A percentile compares a stretch with the other conserved stretches of the same genome.
These are phyloP conservation scores for Drosophila kikkawai DNA, from an alignment of 1,140 invertebrate genomes.

Conservation along the genomic window DNA sequence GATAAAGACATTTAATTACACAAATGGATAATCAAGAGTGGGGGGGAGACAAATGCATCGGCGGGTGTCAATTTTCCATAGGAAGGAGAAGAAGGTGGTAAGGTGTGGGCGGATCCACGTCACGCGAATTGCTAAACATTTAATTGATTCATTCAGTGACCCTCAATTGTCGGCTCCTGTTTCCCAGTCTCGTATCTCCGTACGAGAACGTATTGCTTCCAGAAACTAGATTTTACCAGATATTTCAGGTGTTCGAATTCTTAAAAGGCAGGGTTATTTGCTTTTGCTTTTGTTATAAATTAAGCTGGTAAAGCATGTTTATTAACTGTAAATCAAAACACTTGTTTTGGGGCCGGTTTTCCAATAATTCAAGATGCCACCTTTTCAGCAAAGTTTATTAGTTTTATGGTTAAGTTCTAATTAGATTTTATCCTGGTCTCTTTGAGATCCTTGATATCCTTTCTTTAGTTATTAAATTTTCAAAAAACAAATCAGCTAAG, in stretches of 20 bases:
- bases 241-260: conserved; percentile 5
- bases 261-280: too few species aligned
- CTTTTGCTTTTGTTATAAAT: background rate
- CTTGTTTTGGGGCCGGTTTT: background rate
- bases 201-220: conserved; percentile 9
- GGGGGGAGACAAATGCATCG: conserved; percentile 17
- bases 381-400: background rate
- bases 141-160: conserved; percentile 47
- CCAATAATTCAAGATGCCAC: background rate
- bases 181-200: background rate
- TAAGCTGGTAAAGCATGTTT: background rate
- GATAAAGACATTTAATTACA: conserved; percentile 56
- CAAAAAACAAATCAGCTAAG: too few species aligned
- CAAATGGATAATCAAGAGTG: conserved; percentile 49
- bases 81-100: too few species aligned
- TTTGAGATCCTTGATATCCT: too few species aligned
- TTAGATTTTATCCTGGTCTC: too few species aligned
- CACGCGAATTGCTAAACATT: conserved; percentile 44
- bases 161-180: conserved; percentile 12
- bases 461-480: too few species aligned
- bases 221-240: conserved; percentile 10
- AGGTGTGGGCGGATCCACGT: background rate
- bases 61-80: conserved; percentile 17
- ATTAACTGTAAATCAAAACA: conserved; percentile 5
- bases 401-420: too few species aligned